These are phyloP conservation scores for Champsocephalus esox DNA, from an alignment of 2,797 vertebrate species.

Conservation along the genomic window DNA sequence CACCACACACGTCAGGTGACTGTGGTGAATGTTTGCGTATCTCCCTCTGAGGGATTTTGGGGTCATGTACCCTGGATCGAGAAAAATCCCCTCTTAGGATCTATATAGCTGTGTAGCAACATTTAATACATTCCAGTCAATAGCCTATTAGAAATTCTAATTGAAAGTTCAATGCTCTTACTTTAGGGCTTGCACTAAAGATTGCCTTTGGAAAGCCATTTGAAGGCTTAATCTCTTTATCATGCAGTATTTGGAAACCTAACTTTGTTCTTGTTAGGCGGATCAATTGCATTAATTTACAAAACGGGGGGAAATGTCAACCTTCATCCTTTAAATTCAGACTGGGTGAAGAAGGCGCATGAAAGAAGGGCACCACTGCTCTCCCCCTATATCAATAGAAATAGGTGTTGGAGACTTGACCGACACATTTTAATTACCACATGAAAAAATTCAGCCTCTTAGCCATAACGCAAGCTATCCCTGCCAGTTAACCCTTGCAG, in stretches of 20 bases:
- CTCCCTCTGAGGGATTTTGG: slow-evolving; percentile 72
- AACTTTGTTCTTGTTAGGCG: slow-evolving; percentile 97
- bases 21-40: slow-evolving; percentile 48
- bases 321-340: slow-evolving; percentile 95
- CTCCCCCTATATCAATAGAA: slow-evolving; percentile 88
- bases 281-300: slow-evolving; percentile 98
- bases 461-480: slow-evolving; percentile 71
- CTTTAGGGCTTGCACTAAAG: slow-evolving; percentile 90
- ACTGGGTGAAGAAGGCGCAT: slow-evolving; percentile 84
- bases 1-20: slow-evolving; percentile 50
- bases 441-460: slow-evolving; percentile 93
- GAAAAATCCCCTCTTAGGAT: slow-evolving; percentile 86
- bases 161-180: slow-evolving; percentile 95
- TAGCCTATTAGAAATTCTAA: slow-evolving; percentile 98
- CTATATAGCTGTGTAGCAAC: slow-evolving; percentile 90
- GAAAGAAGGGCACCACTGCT: slow-evolving; percentile 85
- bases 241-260: slow-evolving; percentile 97
- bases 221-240: slow-evolving; percentile 98
- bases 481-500: slow-evolving; percentile 63
- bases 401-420: slow-evolving; percentile 93
- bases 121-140: slow-evolving; percentile 97
- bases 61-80: slow-evolving; percentile 83
- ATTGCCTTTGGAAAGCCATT: slow-evolving; percentile 94
- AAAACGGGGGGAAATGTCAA: slow-evolving; percentile 96
- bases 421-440: slow-evolving; percentile 98